Base-by-base conservation (phyloP, 2,888 invertebrate species). In the Colletes collaris region DNA sequence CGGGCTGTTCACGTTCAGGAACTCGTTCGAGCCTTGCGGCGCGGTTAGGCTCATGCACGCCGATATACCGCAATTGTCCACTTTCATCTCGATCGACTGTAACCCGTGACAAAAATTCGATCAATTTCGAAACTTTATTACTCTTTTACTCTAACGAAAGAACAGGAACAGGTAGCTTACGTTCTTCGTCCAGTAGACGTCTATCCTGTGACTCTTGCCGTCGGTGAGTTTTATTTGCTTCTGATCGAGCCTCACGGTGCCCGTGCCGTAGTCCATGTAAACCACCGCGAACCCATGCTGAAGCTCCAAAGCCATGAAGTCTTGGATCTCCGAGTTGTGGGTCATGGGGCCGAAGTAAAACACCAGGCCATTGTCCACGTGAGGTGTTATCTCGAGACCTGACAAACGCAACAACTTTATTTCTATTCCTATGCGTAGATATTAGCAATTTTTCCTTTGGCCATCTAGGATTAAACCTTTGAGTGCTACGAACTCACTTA, bases 301-400 rank as follows among this genome's bases (percentile, higher is more conserved):
- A 60, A 99, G 93, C 91, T 99, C 98, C 81, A 99, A 93, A 0
- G 98, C 96, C 94, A 99, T 96, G 93, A 98, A 99, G 94, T 99
- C 99, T 94, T 95, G 95, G 16, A 97, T 27, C 27, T 27, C 27
- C 27, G 27, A 27, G 27, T 27, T 96, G 85, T 94, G 94, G 80
- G 93, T 94, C 88, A 96, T 93, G 0, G 99, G 99, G 0, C 99
- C 99, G 90, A 97, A 94, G 92, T 99, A 99, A 93, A 99, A 97
- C 53, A 99, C 95, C 10, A 99, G 94, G 3, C 98, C 98, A 93
- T 97, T 95, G 58, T 95, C 95, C 40, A 94, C 94, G 86, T 95
- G 95, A 0, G 99, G 96, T 55, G 96, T 95, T 87, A 99, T 95
- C 84, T 97, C 97, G 74, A 99, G 92, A 37, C 91, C 92, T 92